Percentiles rank a stretch among this genome's conserved stretches.
These are phyloP conservation scores for Acronicta psi DNA, from an alignment of 2,888 invertebrate species.

Conservation along the genomic window DNA sequence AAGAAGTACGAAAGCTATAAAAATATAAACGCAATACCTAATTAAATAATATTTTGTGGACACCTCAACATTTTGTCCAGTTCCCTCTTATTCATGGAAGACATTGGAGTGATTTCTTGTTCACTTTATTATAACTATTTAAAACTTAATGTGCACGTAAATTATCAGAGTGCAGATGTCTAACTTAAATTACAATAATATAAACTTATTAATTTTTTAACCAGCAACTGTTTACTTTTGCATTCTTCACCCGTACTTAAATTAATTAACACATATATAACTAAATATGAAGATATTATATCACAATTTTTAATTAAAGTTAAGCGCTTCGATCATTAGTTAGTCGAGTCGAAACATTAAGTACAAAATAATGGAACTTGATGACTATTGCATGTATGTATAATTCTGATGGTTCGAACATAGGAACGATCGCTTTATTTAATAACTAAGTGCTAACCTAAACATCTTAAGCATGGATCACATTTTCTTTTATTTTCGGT, in stretches of 20 bases:
- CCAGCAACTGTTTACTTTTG: slow-evolving; percentile 39
- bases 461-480: slow-evolving; percentile 77
- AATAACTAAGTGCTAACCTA: slow-evolving; percentile 72
- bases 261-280: slow-evolving; percentile 59
- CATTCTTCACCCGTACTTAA: slow-evolving; percentile 76
- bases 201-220: slow-evolving; percentile 38
- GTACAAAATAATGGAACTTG: slow-evolving; percentile 80
- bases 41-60: slow-evolving; percentile 47
- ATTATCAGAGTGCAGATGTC: slow-evolving; percentile 47
- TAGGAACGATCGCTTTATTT: slow-evolving; percentile 83
- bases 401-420: slow-evolving; percentile 73
- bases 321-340: slow-evolving; percentile 70
- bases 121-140: slow-evolving; percentile 46
- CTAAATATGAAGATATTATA: slow-evolving; percentile 77
- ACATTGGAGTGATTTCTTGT: slow-evolving; percentile 73
- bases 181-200: slow-evolving; percentile 46
- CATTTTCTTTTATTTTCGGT: slow-evolving; percentile 76
- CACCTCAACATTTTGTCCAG: slow-evolving; percentile 49
- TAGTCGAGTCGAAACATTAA: slow-evolving; percentile 77
- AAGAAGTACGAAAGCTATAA: slow-evolving; percentile 58
- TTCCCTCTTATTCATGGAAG: slow-evolving; percentile 73
- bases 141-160: slow-evolving; percentile 63
- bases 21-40: slow-evolving; percentile 52
- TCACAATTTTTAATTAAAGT: slow-evolving; percentile 81
- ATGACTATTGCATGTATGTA: slow-evolving; percentile 75